phyloP scores from a whole-genome alignment of 2,113 vertebrate species.

The Prunella fulvescens region DNA sequence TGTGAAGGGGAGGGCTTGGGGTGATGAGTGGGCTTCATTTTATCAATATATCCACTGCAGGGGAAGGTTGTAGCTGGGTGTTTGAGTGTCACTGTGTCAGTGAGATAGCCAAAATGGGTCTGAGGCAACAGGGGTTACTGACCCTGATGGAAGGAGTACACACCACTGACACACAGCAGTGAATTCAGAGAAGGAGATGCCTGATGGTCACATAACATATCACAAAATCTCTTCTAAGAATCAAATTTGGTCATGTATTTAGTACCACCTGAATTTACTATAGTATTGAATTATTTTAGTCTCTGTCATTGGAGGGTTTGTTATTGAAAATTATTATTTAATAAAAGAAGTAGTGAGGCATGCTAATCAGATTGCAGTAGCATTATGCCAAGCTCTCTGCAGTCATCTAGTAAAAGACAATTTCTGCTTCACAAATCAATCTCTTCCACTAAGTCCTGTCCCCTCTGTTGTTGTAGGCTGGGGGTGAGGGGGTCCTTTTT shows the following conservation, averaged over 20 bases:
- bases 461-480: background rate
- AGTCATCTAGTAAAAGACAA: background rate
- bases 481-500: background rate
- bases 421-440: background rate
- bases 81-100: background rate
- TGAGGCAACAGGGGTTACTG: background rate
- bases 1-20: background rate
- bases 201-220: background rate
- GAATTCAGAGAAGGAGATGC: background rate
- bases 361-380: background rate
- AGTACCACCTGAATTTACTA: background rate
- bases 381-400: background rate
- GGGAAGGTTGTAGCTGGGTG: background rate
- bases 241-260: background rate
- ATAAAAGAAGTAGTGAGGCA: background rate
- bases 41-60: background rate
- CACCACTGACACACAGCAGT: background rate
- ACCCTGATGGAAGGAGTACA: background rate
- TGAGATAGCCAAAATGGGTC: fast-evolving
- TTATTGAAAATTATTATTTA: constrained; percentile 24
- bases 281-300: constrained; percentile 28
- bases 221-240: background rate
- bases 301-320: background rate
- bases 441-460: background rate
- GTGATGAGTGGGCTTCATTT: background rate